Percentiles rank a stretch among this genome's conserved stretches.
Conservation (phyloP, 2,797 vertebrate species). For the Nothura maculosa region DNA sequence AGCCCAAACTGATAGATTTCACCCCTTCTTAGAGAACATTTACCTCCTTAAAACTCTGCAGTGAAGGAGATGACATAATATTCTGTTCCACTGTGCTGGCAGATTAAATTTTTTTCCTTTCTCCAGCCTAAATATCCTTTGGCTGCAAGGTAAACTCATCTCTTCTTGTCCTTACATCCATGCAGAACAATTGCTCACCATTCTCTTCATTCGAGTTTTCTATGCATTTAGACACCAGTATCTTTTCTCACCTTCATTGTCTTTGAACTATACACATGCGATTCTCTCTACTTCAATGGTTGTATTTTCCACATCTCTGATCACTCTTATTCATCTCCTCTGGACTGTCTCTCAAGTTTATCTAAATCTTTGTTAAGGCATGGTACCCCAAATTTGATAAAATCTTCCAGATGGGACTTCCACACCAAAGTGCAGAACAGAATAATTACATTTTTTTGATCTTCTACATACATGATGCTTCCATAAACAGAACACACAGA, state of each 20-base stretch:
- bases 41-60: not conserved
- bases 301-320: conserved; percentile 19
- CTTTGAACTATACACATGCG: conserved; percentile 46
- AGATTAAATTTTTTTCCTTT: not conserved
- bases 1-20: not conserved
- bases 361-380: not conserved
- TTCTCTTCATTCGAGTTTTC: not conserved
- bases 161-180: not conserved
- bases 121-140: not conserved
- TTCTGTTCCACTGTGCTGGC: rapidly evolving
- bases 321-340: not conserved
- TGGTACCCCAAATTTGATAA: not conserved
- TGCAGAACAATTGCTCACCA: not conserved
- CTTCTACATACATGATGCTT: not conserved
- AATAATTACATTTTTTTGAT: not conserved
- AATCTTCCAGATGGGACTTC: not conserved
- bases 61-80: not conserved
- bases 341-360: not conserved
- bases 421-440: not conserved
- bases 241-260: conserved; percentile 1
- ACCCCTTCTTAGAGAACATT: not conserved
- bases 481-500: not conserved
- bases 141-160: not conserved
- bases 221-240: not conserved
- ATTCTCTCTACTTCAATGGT: conserved; percentile 1